phyloP scores from a whole-genome alignment of 2,797 vertebrate species.

The Thunnus albacares region DNA sequence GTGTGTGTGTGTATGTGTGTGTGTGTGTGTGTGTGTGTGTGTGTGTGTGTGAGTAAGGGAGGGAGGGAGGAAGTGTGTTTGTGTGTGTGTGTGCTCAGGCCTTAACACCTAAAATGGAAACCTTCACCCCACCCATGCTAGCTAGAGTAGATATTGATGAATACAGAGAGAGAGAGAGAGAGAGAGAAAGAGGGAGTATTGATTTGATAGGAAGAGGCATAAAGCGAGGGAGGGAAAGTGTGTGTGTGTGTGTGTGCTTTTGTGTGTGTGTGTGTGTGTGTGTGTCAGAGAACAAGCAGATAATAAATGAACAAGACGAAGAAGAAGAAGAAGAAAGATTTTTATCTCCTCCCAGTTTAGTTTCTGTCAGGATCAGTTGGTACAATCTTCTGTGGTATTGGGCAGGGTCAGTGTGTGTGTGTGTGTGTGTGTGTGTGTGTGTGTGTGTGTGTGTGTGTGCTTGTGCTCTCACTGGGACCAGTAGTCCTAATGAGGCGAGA shows the following conservation, averaged over 20 bases:
- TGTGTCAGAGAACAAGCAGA: conserved; percentile 22
- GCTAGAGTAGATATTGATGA: conserved; percentile 69
- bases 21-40: neutral
- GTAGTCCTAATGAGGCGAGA: no score
- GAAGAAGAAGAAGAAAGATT: conserved; percentile 5
- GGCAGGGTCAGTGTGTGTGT: conserved; percentile 34
- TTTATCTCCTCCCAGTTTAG: conserved; percentile 19
- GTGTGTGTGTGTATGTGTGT: conserved; percentile 16
- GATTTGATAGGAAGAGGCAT: conserved; percentile 59
- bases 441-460: conserved; percentile 33
- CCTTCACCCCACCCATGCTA: conserved; percentile 47
- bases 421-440: conserved; percentile 27
- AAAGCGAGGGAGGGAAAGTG: conserved; percentile 20
- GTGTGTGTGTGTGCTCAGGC: conserved; percentile 26
- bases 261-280: neutral
- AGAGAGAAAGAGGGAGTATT: conserved; percentile 52
- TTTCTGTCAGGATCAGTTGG: conserved; percentile 60
- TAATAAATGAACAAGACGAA: conserved; percentile 18
- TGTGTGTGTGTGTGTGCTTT: neutral
- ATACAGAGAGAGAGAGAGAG: conserved; percentile 32
- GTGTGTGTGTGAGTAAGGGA: conserved; percentile 10
- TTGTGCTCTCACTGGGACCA: neutral
- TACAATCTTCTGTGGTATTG: conserved; percentile 56
- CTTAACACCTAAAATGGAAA: conserved; percentile 70
- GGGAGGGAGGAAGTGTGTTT: conserved; percentile 26